Base-by-base conservation (phyloP, 2,888 invertebrate genomes). In the Bellardia pandia region DNA sequence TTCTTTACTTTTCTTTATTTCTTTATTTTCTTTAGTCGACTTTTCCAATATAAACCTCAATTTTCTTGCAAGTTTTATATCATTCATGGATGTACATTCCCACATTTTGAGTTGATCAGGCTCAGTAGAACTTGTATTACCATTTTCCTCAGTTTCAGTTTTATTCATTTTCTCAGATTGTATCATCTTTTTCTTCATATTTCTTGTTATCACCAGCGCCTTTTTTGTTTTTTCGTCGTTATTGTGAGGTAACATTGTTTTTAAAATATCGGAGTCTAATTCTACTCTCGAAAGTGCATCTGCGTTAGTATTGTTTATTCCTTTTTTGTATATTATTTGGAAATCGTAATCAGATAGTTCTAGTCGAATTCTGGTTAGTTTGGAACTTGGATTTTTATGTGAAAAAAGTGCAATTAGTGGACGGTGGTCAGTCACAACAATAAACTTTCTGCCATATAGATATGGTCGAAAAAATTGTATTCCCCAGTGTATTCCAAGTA, bases 51-150 rank as follows among this genome's bases (percentile, higher is more conserved):
- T 30, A 75, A 75, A 75, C 13, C 48, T 60, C 6, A 75, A 48
- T 62, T 75, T 62, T 8, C 11, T 13, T 42, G 62, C 45, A 33
- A 3, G 33, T 30, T 75, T 75, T 16, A 48, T 62, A 48, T 75
- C 75, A 23, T 11, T 62, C 7, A 75, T 64, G 11, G 48, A 75
- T 62, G 62, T 75, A 23, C 75, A 75, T 8, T 75, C 62, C 60
- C 75, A 75, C n/a, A 75, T 62, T 3, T 75, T 42, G 33, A 60
- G 40, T 60, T 48, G 14, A 40, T 60, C 60, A 58, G 60, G 45
- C 33, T 62, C 48, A 45, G 3, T 42, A 48, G 13, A 30, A 23
- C 13, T 1, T 23, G 14, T 14, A 11, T 45, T 60, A 30, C 16
- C 60, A 3, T 45, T 13, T 58, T 75, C 42, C 30, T 58, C 42